Evolutionary conservation across 1,140 invertebrate species (phyloP), one percentile per base, ranked within the genome.

Genomic region (Ostrea denselamellosa): DNA sequence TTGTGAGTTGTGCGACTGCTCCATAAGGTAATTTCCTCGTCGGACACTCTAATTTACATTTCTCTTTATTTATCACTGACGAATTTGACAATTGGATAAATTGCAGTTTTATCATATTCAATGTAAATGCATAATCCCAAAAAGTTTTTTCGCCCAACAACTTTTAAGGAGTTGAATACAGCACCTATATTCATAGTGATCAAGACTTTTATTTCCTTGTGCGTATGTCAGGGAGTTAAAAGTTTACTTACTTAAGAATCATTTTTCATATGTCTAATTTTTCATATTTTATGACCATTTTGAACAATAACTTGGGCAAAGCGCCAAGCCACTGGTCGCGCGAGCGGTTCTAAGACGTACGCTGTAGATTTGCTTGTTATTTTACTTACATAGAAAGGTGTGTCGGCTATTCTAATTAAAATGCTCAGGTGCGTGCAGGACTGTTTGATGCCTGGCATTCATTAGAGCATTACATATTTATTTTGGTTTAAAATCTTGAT

Each of bases 1-100:
- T 2, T 87, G 86, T 52, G 56, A 87, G 7, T n/a, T 19, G 12
- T 87, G 86, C 52, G 86, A 87, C 14, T 87, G 86, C 51, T 83
- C 81, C 19, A 68, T 87, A 12, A 82, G 86, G 86, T 87, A 87
- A 87, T 77, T 77, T 34, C 14, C 68, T 34, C 68, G 28, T 77
- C 14, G 12, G 58, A 77, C 22, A 28, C n/a, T 62, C 56, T 77
- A 62, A 62, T 62, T 77, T 14, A 34, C 25, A 14, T 28, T 34
- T 77, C 25, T 10, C 25, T 10, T 34, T 77, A 77, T 25, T 34
- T 34, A 28, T 25, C 25, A 34, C 68, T 9, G 25, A 28, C 10
- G 68, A 77, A 77, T 77, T 28, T 28, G 25, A 77, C 68, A 25
- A 34, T 77, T 34, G 12, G 68, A 34, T 17, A 28, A n/a, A 8